These are phyloP conservation scores for Myrmophylax atrothorax DNA, from an alignment of 2,113 vertebrate genomes.

Conservation along the genomic window DNA sequence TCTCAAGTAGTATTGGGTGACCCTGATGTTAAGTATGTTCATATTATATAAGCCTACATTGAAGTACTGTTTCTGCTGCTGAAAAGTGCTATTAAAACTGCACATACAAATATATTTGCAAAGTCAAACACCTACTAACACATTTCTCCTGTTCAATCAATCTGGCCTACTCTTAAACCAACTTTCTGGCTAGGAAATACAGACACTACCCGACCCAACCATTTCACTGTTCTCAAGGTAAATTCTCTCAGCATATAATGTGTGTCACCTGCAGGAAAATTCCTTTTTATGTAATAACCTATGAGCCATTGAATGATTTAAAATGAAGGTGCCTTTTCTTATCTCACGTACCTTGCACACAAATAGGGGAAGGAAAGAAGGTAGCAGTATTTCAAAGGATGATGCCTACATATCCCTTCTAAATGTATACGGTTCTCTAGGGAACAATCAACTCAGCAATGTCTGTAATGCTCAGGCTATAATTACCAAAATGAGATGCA, in stretches of 20 bases:
- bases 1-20: not conserved
- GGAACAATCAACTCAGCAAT: constrained; percentile 58
- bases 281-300: constrained; percentile 36
- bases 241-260: not conserved
- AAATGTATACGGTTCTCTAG: constrained; percentile 14
- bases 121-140: constrained; percentile 3
- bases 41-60: constrained; percentile 32
- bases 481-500: constrained; percentile 50
- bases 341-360: not conserved
- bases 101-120: not conserved
- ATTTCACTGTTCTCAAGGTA: not conserved
- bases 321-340: not conserved
- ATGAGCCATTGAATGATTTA: not conserved
- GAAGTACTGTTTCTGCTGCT: constrained; percentile 17
- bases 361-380: not conserved
- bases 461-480: constrained; percentile 23
- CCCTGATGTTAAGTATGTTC: constrained; percentile 32
- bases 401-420: not conserved
- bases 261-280: constrained; percentile 18
- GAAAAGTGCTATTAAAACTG: not conserved
- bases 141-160: not conserved
- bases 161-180: constrained; percentile 6
- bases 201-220: not conserved
- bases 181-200: constrained; percentile 12
- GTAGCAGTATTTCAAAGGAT: not conserved